These are phyloP conservation scores for Hemichromis elongatus DNA, from an alignment of 2,113 vertebrate genomes.

Conservation along the genomic window DNA sequence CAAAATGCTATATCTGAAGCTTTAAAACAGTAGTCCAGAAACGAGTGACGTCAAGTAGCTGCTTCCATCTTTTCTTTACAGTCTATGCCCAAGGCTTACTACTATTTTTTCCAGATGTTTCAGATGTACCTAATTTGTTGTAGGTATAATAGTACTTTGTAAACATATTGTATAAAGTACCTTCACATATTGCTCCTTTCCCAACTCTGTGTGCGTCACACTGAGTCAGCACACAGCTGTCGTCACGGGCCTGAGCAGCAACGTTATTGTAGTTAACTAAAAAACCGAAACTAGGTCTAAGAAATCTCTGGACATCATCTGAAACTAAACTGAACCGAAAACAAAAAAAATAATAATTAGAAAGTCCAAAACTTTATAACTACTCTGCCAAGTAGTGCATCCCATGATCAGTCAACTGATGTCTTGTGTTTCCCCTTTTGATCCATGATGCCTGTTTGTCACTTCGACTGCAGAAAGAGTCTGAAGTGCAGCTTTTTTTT, in stretches of 20 bases:
- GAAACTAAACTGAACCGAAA: neutral
- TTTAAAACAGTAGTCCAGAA: neutral
- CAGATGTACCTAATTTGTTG: neutral
- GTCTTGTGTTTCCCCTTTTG: neutral
- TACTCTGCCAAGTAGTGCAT: neutral
- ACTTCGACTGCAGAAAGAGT: neutral
- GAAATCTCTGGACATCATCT: neutral
- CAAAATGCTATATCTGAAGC: neutral
- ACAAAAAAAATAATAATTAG: neutral
- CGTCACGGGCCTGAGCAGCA: neutral
- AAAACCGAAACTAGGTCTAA: neutral
- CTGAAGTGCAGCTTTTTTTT: neutral
- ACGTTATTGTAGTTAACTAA: neutral
- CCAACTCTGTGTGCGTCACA: neutral
- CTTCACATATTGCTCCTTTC: neutral
- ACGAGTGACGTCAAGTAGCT: accelerated
- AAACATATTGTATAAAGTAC: neutral
- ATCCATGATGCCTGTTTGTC: neutral
- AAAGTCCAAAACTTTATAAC: neutral
- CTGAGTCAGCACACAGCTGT: neutral
- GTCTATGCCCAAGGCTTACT: neutral
- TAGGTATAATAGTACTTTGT: neutral
- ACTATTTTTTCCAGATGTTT: neutral
- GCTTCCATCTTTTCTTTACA: neutral
- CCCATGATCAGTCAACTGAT: neutral